Evolutionary conservation across 2,888 invertebrate genomes (phyloP).

Genomic region (Cremastobaeus sp.): DNA sequence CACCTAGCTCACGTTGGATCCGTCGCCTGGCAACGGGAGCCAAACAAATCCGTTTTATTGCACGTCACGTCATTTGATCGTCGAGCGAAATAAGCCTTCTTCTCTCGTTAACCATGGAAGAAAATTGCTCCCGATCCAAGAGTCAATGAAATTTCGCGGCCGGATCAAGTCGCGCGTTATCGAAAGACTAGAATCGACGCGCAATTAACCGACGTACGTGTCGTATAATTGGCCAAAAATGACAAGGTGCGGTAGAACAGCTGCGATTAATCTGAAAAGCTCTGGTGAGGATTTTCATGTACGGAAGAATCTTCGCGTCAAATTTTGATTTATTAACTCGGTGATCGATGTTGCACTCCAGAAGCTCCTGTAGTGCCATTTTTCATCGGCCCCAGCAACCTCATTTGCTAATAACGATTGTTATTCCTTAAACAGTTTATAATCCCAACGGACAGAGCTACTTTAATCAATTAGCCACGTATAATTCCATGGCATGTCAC

Average conservation of each 20-base stretch:
- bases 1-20: slow-evolving; percentile 27
- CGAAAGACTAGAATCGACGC: slow-evolving; percentile 1
- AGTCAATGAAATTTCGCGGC: slow-evolving; percentile 2
- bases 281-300: slow-evolving; percentile 62
- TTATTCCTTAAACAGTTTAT: slow-evolving; percentile 64
- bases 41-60: slow-evolving; percentile 53
- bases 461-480: slow-evolving; percentile 71
- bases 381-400: neutral
- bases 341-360: slow-evolving; percentile 5
- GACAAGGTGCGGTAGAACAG: slow-evolving; percentile 64
- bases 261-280: slow-evolving; percentile 64
- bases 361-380: neutral
- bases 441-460: slow-evolving; percentile 74
- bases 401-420: slow-evolving; percentile 11
- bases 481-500: slow-evolving; percentile 74
- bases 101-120: slow-evolving; percentile 26
- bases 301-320: slow-evolving; percentile 20
- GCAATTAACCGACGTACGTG: neutral
- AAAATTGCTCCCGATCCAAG: slow-evolving; percentile 20
- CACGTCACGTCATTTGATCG: slow-evolving; percentile 23
- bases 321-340: slow-evolving; percentile 22
- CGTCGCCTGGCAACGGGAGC: slow-evolving; percentile 51
- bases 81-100: slow-evolving; percentile 29
- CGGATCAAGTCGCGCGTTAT: neutral
- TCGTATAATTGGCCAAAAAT: slow-evolving; percentile 55